Percentiles rank a stretch among this genome's conserved stretches.
Evolutionary conservation across 2,113 vertebrate species (phyloP).

Genomic region (Polypterus bichir): DNA sequence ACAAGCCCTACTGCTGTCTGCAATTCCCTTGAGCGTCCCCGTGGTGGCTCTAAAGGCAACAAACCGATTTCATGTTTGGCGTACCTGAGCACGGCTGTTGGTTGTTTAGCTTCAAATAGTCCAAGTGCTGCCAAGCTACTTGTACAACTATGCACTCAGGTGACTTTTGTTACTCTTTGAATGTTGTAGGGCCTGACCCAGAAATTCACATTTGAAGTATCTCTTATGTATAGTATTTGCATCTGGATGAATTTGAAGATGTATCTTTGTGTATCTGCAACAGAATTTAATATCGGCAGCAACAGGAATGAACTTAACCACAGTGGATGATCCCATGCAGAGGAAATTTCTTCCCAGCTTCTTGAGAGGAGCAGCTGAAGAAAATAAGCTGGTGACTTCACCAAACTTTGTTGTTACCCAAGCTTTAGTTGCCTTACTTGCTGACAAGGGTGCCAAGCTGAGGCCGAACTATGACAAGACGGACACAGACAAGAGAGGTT

Average conservation of each 20-base stretch:
- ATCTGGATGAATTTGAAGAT: not conserved
- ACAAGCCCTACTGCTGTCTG: slow-evolving; percentile 50
- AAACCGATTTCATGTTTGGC: slow-evolving; percentile 94
- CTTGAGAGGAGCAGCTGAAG: slow-evolving; percentile 82
- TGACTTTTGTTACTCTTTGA: slow-evolving; percentile 22
- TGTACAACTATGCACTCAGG: slow-evolving; percentile 92
- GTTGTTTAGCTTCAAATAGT: slow-evolving; percentile 87
- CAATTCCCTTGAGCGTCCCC: slow-evolving; percentile 55
- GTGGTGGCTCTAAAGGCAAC: slow-evolving; percentile 67
- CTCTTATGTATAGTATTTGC: not conserved
- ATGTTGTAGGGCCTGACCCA: not conserved
- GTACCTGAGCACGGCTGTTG: slow-evolving; percentile 90
- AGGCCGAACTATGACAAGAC: slow-evolving; percentile 81
- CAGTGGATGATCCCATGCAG: slow-evolving; percentile 89
- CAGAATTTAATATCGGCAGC: slow-evolving; percentile 96
- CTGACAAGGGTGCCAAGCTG: slow-evolving; percentile 85
- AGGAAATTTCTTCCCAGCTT: slow-evolving; percentile 92
- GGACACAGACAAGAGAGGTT: slow-evolving; percentile 91
- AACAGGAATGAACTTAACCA: slow-evolving; percentile 90
- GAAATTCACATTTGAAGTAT: not conserved
- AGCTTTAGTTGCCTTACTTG: slow-evolving; percentile 84
- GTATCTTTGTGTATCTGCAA: not conserved
- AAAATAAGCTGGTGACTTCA: slow-evolving; percentile 90
- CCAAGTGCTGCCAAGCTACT: slow-evolving; percentile 86
- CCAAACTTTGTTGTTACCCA: slow-evolving; percentile 96